Percentiles rank a stretch among this genome's conserved stretches.
Evolutionary conservation across 2,888 invertebrate genomes (phyloP).

Genomic region (Achlya flavicornis): DNA sequence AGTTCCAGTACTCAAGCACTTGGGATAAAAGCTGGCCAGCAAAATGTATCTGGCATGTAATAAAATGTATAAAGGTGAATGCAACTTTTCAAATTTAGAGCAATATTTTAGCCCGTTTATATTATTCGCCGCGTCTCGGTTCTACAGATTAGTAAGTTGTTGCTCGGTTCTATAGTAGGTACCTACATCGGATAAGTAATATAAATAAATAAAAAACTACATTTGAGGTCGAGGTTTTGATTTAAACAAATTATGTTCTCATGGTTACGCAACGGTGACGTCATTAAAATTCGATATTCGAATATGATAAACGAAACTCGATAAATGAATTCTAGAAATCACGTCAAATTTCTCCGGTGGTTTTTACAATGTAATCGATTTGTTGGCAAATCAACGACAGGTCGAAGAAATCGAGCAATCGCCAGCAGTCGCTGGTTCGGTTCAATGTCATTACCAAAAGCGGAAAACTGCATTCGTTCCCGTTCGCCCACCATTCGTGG

Average conservation of each 20-base stretch:
- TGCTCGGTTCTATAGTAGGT: no score
- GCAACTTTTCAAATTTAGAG: no score
- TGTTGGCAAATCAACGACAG: slow-evolving; percentile 3
- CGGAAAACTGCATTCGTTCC: slow-evolving; percentile 11
- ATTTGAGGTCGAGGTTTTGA: neutral
- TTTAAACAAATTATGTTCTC: no score
- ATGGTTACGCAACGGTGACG: neutral
- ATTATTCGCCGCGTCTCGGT: no score
- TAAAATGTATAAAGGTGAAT: no score
- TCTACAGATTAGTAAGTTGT: no score
- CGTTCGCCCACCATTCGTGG: neutral
- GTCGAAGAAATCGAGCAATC: slow-evolving; percentile 7
- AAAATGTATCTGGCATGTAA: no score
- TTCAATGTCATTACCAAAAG: slow-evolving; percentile 14
- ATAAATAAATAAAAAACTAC: no score
- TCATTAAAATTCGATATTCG: neutral
- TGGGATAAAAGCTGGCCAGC: no score
- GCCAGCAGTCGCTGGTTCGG: neutral
- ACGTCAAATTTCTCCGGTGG: neutral
- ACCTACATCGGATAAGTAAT: no score
- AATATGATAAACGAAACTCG: neutral
- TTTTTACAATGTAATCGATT: slow-evolving; percentile 6
- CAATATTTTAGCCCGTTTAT: no score
- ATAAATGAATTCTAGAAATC: slow-evolving; percentile 2
- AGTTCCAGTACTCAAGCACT: no score